Conservation (phyloP, 2,113 vertebrate species). For the Pachypanchax playfairii region DNA sequence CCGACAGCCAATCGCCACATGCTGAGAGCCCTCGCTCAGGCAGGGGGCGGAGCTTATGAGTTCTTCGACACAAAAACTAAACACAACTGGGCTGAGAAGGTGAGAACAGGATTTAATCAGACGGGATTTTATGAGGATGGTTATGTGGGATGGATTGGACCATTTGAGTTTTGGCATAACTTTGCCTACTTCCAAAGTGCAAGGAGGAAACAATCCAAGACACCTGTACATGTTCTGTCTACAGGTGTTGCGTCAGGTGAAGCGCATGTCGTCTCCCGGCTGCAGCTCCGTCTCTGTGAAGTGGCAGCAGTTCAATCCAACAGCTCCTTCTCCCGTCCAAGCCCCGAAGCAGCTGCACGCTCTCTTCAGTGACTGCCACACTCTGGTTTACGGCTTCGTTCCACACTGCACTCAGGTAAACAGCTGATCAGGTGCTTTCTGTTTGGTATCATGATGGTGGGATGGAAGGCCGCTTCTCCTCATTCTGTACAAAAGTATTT, state of each 20-base stretch:
- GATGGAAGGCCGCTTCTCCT: background rate
- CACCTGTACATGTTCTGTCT: background rate
- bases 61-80: conserved; percentile 87
- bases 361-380: conserved; percentile 81
- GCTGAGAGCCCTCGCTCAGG: conserved; percentile 84
- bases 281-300: conserved; percentile 87
- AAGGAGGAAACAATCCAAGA: too few species aligned
- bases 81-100: conserved; percentile 86
- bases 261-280: conserved; percentile 76
- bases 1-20: conserved; percentile 86
- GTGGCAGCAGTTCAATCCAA: conserved; percentile 83
- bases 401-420: conserved; percentile 86
- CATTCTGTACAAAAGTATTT: too few species aligned
- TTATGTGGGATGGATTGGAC: too few species aligned
- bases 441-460: background rate
- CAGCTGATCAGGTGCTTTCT: background rate
- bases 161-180: too few species aligned
- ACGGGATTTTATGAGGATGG: background rate
- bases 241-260: conserved; percentile 81
- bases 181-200: too few species aligned
- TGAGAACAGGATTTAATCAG: conserved; percentile 39
- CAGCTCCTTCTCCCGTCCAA: conserved; percentile 73
- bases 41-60: conserved; percentile 86
- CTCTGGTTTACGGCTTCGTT: conserved; percentile 87
- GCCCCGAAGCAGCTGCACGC: conserved; percentile 83